Percentiles rank a stretch among this genome's conserved stretches.
Evolutionary conservation across 2,113 vertebrate species (phyloP).

Genomic region (Artemisiospiza belli): DNA sequence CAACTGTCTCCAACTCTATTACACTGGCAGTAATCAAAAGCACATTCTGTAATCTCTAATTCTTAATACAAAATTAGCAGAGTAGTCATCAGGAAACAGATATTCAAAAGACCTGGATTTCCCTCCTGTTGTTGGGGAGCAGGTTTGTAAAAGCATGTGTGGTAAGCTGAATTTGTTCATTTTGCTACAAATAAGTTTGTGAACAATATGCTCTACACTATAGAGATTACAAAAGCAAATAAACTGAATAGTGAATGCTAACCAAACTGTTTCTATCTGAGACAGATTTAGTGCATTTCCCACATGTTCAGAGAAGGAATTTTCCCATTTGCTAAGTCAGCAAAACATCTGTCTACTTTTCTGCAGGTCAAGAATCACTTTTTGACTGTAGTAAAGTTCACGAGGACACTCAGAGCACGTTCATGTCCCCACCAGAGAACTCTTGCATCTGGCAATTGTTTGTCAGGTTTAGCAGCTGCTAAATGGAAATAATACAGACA

Average conservation of each 20-base stretch:
- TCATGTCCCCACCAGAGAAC: background rate
- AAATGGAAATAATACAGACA: background rate
- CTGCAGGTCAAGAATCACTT: background rate
- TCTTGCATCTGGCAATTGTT: background rate
- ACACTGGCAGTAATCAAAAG: background rate
- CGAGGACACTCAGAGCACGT: background rate
- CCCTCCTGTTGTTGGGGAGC: background rate
- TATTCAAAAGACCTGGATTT: background rate
- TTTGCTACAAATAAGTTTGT: background rate
- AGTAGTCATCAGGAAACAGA: background rate
- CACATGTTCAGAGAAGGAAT: background rate
- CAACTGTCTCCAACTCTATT: background rate
- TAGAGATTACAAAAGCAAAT: background rate
- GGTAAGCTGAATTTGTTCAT: background rate
- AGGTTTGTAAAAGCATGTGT: background rate
- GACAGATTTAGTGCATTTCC: background rate
- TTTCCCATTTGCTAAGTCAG: background rate
- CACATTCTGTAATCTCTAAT: background rate
- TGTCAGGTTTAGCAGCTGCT: background rate
- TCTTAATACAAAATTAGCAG: background rate
- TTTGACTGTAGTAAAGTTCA: background rate
- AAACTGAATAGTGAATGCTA: background rate
- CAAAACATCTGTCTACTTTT: background rate
- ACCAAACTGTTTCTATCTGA: background rate
- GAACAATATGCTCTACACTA: background rate